Percentiles rank a stretch among this genome's conserved stretches.
Evolutionary conservation across 2,113 vertebrate species (phyloP).

Genomic region (Crotalus viridis): DNA sequence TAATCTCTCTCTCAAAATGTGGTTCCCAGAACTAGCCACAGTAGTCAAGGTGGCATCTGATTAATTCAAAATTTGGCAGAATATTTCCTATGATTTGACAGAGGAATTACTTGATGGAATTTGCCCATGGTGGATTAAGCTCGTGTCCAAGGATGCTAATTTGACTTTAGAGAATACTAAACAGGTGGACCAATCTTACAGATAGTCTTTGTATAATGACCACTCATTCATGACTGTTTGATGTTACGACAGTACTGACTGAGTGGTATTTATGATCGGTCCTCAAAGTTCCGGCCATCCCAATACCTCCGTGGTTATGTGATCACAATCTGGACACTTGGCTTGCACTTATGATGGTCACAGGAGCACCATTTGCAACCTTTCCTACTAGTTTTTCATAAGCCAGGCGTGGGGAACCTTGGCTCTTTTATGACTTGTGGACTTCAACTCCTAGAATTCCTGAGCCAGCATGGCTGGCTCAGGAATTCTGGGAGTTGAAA

Average conservation of each 20-base stretch:
- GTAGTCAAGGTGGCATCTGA: not conserved
- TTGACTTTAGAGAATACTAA: not conserved
- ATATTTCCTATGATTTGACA: not conserved
- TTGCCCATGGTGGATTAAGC: not conserved
- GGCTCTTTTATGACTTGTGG: too few species aligned
- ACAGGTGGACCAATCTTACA: not conserved
- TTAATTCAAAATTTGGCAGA: not conserved
- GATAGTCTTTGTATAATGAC: not conserved
- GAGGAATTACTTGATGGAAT: not conserved
- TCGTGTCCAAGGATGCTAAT: not conserved
- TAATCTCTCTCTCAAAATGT: not conserved
- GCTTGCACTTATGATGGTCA: too few species aligned
- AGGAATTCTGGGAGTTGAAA: too few species aligned
- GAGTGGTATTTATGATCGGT: not conserved
- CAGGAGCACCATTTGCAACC: too few species aligned
- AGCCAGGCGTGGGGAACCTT: too few species aligned
- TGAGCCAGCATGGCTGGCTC: too few species aligned
- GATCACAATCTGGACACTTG: not conserved
- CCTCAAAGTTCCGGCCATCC: not conserved
- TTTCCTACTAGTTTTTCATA: not conserved
- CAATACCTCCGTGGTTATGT: not conserved
- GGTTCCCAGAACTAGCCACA: not conserved
- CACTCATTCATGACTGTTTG: not conserved
- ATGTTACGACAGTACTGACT: not conserved
- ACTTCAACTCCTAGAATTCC: too few species aligned